Base-by-base conservation (phyloP, 2,888 invertebrate species). In the Cyaniris semiargus region DNA sequence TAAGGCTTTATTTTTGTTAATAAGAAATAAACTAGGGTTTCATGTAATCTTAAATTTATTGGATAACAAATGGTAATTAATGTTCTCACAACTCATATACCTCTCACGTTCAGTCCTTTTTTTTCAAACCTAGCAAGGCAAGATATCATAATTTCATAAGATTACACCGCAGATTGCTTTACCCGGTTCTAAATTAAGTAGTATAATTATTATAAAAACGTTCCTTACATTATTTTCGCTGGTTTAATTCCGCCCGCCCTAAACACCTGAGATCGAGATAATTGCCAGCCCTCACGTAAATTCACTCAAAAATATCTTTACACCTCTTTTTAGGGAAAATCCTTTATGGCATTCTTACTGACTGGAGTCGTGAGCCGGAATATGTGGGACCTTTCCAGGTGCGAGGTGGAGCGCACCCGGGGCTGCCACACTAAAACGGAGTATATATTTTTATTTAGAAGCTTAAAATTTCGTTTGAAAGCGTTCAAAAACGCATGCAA, bases 151-250 rank as follows among this genome's bases (percentile, higher is more conserved):
- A 66, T 27, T 15, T 66, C 18, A 5, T 31, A 66, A 66, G 15
- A 66, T 66, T 66, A 66, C 4, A n/a, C 18, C 60, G 13, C 58
- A 60, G 23, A 23, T 31, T 27, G 38, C 10, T 13, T 31, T 21
- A 75, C 80, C 66, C 81, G 81, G 82, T 72, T 77, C 53, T 34
- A 66, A 78, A 48, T 75, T 76, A 78, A 79, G 76, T 77, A 77
- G 76, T 82, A 86, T 88, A 91, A 91, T 91, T 90, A 90, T 83
- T 90, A 90, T 83, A 90, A 91, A 92, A 91, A 89, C 87, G 87
- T 84, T 82, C 81, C 83, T 88, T 88, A 90, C 88, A 89, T 90
- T 89, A 91, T 90, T 89, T 88, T 86, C 86, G 83, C 86, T 88
- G 89, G 90, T 91, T 91, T 90, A 89, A 89, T 86, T 87, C 88